A percentile compares a stretch with the other conserved stretches of the same genome.
phyloP scores from a whole-genome alignment of 2,888 invertebrate species.

The Pelosia muscerda region DNA sequence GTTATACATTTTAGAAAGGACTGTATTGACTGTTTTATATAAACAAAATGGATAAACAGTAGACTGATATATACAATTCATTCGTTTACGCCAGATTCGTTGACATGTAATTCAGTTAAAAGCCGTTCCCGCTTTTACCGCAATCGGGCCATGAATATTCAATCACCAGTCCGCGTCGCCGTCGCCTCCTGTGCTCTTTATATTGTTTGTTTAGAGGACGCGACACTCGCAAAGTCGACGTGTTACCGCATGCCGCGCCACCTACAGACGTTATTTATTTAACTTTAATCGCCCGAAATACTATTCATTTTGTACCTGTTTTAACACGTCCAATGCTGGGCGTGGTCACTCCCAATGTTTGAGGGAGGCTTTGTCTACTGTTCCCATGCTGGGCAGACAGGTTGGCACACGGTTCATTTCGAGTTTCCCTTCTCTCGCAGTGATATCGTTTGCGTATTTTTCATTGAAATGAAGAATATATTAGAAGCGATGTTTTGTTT shows the following conservation, averaged over 20 bases:
- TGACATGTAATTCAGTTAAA: neutral
- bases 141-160: conserved; percentile 1
- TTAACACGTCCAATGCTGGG: no score
- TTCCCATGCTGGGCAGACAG: no score
- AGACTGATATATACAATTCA: neutral
- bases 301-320: neutral
- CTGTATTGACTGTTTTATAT: neutral
- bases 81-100: neutral
- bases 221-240: neutral
- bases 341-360: no score
- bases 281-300: neutral
- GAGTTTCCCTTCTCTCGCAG: no score
- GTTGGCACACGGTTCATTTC: no score
- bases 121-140: neutral
- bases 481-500: no score
- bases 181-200: neutral
- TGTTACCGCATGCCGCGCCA: neutral
- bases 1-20: neutral
- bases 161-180: neutral
- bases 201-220: neutral
- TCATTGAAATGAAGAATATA: no score
- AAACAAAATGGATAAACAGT: neutral
- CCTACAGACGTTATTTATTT: neutral
- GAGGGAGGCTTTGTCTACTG: no score
- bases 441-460: no score